Conservation (phyloP, 1,140 invertebrate species). For the Catajapyx aquilonaris region DNA sequence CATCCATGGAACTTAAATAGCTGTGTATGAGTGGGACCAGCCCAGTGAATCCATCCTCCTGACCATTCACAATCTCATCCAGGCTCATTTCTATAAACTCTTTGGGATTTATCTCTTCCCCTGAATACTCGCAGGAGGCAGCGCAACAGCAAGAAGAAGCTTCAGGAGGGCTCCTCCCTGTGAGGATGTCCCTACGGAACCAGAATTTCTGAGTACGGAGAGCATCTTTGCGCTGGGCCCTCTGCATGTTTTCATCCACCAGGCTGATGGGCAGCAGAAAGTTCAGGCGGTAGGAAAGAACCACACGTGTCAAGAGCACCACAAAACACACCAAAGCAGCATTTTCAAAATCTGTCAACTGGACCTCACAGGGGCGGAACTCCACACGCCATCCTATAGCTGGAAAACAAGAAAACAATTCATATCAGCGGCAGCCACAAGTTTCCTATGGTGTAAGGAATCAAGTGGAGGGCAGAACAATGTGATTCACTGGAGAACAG, state of each 20-base stretch:
- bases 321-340: conserved; percentile 98
- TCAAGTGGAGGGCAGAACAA: too few relatives aligned
- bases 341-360: conserved; percentile 99
- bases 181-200: conserved; percentile 66
- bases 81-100: conserved; percentile 83
- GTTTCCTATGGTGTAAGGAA: too few relatives aligned
- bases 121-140: conserved; percentile 30
- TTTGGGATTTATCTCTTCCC: too few relatives aligned
- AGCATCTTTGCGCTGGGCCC: conserved; percentile 77
- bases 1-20: conserved; percentile 80
- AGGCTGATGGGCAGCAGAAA: conserved; percentile 96
- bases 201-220: conserved; percentile 65
- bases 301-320: conserved; percentile 86
- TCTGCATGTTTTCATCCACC: conserved; percentile 95
- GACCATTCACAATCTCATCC: conserved; percentile 91
- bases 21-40: conserved; percentile 80
- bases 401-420: too few relatives aligned
- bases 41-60: conserved; percentile 79
- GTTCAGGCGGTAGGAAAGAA: conserved; percentile 88
- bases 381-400: conserved; percentile 98
- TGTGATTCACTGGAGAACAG: too few relatives aligned
- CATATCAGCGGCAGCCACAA: too few relatives aligned
- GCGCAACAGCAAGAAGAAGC: conserved; percentile 18
- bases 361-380: conserved; percentile 95
- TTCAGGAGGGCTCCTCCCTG: conserved; percentile 21